Evolutionary conservation across 1,140 invertebrate genomes (phyloP), one percentile per base, ranked within the genome.

Genomic region (Chionoecetes opilio): DNA sequence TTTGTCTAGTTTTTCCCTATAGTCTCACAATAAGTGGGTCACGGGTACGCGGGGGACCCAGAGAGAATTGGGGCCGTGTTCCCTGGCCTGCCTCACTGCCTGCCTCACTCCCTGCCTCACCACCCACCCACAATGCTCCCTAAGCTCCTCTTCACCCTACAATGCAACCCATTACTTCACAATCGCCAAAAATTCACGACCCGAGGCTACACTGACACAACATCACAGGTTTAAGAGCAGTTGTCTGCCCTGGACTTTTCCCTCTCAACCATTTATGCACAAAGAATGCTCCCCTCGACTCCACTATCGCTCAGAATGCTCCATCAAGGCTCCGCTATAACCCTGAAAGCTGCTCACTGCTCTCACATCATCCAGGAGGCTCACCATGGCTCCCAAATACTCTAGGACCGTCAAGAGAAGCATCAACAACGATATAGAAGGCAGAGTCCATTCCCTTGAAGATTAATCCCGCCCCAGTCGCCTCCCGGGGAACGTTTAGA

Each of bases 391-490:
- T 14, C 63, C 63, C 63, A n/a, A 75, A 75, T n/a, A 26, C 63
- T n/a, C 63, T 17, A 26, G 26, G 63, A 75, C 26, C 8, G n/a
- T n/a, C 63, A n/a, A 75, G 63, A 75, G 63, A 26, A 75, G 63
- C 63, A 75, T 21, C 63, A 75, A n/a, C 63, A 75, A 75, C 63
- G 63, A 75, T 75, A 75, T 75, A 75, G 26, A 75, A 26, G n/a
- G 21, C 21, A 21, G 63, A 75, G 63, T 75, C 63, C 63, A 75
- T 75, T 75, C n/a, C 63, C 63, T 26, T 75, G 63, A 75, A 75
- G 63, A 75, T 75, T 75, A 75, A 75, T 75, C 63, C 63, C 63
- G 63, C 63, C 63, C 63, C 11, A 75, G 63, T n/a, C 63, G 63
- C 63, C 63, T 75, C 63, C 63, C 63, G 63, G 63, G 63, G 63